A percentile compares a stretch with the other conserved stretches of the same genome.
Conservation (phyloP, 2,888 invertebrate species). For the Thera obeliscata region DNA sequence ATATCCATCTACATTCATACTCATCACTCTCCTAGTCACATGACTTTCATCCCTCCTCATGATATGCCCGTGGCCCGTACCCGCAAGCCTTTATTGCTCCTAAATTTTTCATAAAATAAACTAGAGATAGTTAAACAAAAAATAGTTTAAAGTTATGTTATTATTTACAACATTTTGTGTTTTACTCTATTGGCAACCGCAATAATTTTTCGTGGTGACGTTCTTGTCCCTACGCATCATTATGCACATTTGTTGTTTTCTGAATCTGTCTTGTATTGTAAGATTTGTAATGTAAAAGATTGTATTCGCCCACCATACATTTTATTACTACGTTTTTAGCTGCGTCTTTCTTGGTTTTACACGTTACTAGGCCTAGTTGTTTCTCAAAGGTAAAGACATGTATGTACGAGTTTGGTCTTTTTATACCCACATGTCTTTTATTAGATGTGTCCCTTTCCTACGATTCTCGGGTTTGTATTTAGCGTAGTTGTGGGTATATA, state of each 20-base stretch:
- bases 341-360: constrained; percentile 55
- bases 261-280: constrained; percentile 51
- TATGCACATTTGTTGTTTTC: constrained; percentile 54
- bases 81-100: too few species aligned
- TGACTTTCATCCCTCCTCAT: too few species aligned
- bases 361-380: constrained; percentile 45
- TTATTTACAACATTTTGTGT: not conserved
- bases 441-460: not conserved
- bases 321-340: constrained; percentile 55
- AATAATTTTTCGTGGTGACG: constrained; percentile 58
- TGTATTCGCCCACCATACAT: constrained; percentile 63
- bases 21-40: too few species aligned
- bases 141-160: not conserved
- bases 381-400: constrained; percentile 12
- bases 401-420: constrained; percentile 22
- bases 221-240: constrained; percentile 43
- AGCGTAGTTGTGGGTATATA: too few species aligned
- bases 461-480: too few species aligned
- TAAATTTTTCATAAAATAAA: too few species aligned
- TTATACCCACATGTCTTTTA: constrained; percentile 16
- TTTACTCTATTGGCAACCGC: constrained; percentile 38
- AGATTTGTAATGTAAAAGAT: constrained; percentile 58
- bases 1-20: too few species aligned
- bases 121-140: too few species aligned
- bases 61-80: too few species aligned